Conservation (phyloP, 2,797 vertebrate genomes). For the Vireo griseus region DNA sequence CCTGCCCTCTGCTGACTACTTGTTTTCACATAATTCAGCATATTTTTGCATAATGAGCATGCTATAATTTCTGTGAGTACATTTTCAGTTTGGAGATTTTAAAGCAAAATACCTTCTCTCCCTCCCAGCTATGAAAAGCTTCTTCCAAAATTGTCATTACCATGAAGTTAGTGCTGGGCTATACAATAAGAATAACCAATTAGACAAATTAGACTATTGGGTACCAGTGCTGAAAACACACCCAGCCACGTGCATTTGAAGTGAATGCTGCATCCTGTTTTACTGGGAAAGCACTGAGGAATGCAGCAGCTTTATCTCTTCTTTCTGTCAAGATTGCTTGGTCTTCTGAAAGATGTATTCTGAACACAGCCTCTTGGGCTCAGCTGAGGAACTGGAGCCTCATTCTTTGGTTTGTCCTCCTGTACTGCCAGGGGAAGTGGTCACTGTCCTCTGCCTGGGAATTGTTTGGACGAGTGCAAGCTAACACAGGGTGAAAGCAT, state of each 20-base stretch:
- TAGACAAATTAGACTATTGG: not conserved
- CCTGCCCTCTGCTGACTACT: constrained; percentile 29
- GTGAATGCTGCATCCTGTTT: not conserved
- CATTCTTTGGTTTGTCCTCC: not conserved
- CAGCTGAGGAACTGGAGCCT: not conserved
- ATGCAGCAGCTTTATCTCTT: not conserved
- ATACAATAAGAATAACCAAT: not conserved
- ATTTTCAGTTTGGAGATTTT: not conserved
- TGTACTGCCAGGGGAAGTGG: not conserved
- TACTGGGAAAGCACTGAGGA: not conserved
- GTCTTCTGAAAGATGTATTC: not conserved
- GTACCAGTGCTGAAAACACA: not conserved
- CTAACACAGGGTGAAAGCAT: not conserved
- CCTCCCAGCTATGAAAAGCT: not conserved
- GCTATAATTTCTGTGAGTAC: not conserved
- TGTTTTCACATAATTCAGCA: constrained; percentile 18
- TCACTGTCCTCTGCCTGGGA: not conserved
- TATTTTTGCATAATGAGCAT: constrained; percentile 5
- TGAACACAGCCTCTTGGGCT: not conserved
- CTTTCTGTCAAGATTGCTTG: not conserved
- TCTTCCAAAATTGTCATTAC: not conserved
- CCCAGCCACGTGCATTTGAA: fast-evolving
- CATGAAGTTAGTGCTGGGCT: not conserved
- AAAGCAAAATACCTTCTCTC: not conserved
- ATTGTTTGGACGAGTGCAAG: not conserved